Evolutionary conservation across 2,797 vertebrate species (phyloP).

Genomic region (Adelosebastes latens): DNA sequence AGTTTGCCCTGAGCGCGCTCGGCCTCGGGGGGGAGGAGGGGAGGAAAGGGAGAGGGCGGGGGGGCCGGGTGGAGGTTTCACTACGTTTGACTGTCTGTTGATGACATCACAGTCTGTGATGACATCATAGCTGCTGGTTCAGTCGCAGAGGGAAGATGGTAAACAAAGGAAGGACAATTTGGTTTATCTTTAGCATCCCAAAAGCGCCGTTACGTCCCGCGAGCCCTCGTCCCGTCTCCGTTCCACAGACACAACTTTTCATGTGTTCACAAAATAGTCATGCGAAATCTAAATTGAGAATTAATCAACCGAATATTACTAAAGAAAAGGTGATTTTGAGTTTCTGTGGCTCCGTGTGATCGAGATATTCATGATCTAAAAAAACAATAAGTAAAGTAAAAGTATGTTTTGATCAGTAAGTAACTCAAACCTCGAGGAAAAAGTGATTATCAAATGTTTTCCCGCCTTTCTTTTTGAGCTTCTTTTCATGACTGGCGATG

Average conservation of each 20-base stretch:
- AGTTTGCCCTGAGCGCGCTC: slow-evolving; percentile 70
- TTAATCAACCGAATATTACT: background rate
- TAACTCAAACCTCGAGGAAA: no score
- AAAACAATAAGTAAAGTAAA: no score
- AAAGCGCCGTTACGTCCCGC: background rate
- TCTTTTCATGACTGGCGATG: background rate
- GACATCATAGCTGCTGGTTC: slow-evolving; percentile 60
- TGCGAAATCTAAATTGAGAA: background rate
- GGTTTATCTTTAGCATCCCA: background rate
- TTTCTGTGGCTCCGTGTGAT: no score
- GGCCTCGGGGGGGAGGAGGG: slow-evolving; percentile 1
- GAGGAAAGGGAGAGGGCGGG: background rate
- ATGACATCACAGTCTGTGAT: slow-evolving; percentile 23
- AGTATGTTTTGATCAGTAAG: no score
- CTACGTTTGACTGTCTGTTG: background rate
- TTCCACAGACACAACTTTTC: background rate
- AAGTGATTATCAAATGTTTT: no score
- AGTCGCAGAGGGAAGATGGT: slow-evolving; percentile 4
- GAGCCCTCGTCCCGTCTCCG: background rate
- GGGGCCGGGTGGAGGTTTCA: background rate
- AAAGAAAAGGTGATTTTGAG: no score
- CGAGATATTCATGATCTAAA: no score
- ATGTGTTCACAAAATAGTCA: background rate
- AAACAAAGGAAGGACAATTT: background rate
- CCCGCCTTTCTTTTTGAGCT: no score